A percentile compares a stretch with the other conserved stretches of the same genome.
Conservation (phyloP, 2,113 vertebrate species). For the Cairina moschata region DNA sequence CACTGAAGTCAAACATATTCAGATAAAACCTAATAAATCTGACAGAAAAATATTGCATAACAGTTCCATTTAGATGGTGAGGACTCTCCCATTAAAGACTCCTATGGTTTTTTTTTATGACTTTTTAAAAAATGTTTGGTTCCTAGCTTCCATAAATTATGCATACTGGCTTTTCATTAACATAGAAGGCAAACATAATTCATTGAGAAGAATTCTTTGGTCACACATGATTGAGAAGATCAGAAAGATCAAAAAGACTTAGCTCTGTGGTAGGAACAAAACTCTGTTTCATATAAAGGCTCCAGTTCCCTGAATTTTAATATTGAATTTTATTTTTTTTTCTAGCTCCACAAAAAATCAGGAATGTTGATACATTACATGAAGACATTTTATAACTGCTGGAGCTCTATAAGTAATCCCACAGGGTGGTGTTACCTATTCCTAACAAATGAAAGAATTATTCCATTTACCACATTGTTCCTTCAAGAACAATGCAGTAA, state of each 20-base stretch:
- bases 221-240: constrained; percentile 69
- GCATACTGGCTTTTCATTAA: constrained; percentile 76
- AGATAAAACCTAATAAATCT: constrained; percentile 72
- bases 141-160: constrained; percentile 75
- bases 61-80: constrained; percentile 19
- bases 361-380: constrained; percentile 45
- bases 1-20: constrained; percentile 9
- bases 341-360: constrained; percentile 53
- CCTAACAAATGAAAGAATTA: constrained; percentile 11
- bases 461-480: background rate
- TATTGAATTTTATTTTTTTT: constrained; percentile 6
- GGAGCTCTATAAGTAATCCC: constrained; percentile 10
- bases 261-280: constrained; percentile 51
- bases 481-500: background rate
- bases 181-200: constrained; percentile 71
- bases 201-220: constrained; percentile 74
- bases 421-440: background rate
- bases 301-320: constrained; percentile 50
- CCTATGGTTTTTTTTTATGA: constrained; percentile 60
- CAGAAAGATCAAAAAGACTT: constrained; percentile 68
- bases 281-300: constrained; percentile 57
- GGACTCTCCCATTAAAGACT: constrained; percentile 58
- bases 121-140: constrained; percentile 32
- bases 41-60: constrained; percentile 48
- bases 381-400: constrained; percentile 41